Conservation (phyloP, 2,888 invertebrate species). For the Agriopis marginaria region DNA sequence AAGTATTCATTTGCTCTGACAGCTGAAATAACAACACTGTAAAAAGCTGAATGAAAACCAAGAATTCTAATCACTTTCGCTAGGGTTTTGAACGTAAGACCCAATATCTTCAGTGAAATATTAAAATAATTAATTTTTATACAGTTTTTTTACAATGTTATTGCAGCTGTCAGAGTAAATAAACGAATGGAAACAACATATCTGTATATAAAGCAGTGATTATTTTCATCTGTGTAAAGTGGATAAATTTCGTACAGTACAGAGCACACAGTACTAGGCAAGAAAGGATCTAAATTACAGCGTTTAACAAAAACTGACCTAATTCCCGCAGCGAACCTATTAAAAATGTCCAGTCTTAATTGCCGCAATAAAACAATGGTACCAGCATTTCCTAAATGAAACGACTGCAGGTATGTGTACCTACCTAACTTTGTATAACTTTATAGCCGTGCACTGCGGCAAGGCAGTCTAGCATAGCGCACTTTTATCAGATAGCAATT, state of each 20-base stretch:
- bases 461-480: constrained; percentile 8
- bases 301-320: constrained; percentile 12
- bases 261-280: neutral
- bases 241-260: neutral
- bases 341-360: constrained; percentile 14
- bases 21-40: too few species aligned
- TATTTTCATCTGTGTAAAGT: neutral
- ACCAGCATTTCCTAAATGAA: constrained; percentile 29
- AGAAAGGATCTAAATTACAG: neutral
- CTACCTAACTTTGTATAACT: neutral
- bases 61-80: too few species aligned
- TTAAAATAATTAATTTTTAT: too few species aligned
- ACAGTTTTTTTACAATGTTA: too few species aligned
- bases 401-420: constrained; percentile 27
- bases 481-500: constrained; percentile 23
- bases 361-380: constrained; percentile 14
- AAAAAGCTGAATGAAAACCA: too few species aligned
- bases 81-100: too few species aligned
- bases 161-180: too few species aligned
- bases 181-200: too few species aligned
- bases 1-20: too few species aligned
- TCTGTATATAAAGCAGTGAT: too few species aligned
- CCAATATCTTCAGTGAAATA: too few species aligned
- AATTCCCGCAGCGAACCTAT: neutral
- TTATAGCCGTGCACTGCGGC: constrained; percentile 21